Conservation (phyloP, 1,140 invertebrate species). For the Physella acuta region DNA sequence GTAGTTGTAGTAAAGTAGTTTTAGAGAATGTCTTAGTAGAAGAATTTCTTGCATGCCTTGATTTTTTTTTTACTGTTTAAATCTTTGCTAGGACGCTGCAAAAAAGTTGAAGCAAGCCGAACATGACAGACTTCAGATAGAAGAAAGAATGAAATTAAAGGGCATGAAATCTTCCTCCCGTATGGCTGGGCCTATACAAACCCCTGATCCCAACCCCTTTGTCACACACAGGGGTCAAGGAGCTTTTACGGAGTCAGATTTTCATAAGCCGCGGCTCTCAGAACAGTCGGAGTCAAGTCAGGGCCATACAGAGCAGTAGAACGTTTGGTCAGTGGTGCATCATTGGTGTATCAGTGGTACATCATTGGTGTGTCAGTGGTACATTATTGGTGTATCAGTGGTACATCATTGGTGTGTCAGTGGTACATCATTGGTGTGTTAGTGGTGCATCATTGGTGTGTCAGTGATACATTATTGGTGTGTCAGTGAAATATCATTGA, state of each 20-base stretch:
- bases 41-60: neutral
- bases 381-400: too few relatives aligned
- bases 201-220: conserved; percentile 31
- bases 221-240: conserved; percentile 36
- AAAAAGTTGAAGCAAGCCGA: conserved; percentile 71
- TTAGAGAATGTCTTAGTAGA: too few relatives aligned
- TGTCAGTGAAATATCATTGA: too few relatives aligned
- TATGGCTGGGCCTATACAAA: conserved; percentile 25
- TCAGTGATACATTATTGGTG: too few relatives aligned
- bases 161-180: conserved; percentile 26
- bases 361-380: too few relatives aligned
- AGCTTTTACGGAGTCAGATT: conserved; percentile 35
- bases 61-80: conserved; percentile 6
- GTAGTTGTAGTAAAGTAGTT: neutral
- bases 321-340: too few relatives aligned
- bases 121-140: conserved; percentile 64
- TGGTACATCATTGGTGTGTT: too few relatives aligned
- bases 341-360: too few relatives aligned
- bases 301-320: too few relatives aligned
- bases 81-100: conserved; percentile 59
- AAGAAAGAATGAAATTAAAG: conserved; percentile 67
- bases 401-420: too few relatives aligned
- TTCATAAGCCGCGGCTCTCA: conserved; percentile 2
- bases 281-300: too few relatives aligned
- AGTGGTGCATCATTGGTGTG: too few relatives aligned